These are phyloP conservation scores for Coturnix japonica DNA, from an alignment of 2,113 vertebrate species.

Conservation along the genomic window DNA sequence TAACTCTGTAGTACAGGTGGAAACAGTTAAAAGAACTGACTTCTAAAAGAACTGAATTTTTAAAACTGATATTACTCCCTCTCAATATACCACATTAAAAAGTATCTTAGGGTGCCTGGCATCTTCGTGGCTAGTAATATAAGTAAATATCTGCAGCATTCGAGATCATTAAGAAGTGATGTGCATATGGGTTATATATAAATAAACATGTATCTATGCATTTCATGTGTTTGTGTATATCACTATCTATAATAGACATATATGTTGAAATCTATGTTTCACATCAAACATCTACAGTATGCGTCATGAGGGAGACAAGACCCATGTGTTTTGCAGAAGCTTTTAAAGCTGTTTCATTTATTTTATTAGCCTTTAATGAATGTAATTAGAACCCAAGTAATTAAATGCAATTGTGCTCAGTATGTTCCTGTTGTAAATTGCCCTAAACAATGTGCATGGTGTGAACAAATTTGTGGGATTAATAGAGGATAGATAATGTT, in stretches of 20 bases:
- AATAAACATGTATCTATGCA: not conserved
- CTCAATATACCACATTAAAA: conserved; percentile 67
- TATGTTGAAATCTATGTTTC: conserved; percentile 80
- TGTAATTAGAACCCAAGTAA: conserved; percentile 99
- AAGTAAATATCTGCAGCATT: conserved; percentile 54
- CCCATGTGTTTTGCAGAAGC: conserved; percentile 92
- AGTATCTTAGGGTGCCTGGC: conserved; percentile 59
- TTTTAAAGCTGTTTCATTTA: conserved; percentile 98
- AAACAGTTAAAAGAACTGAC: conserved; percentile 75
- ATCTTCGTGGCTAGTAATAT: conserved; percentile 64
- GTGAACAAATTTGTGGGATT: conserved; percentile 96
- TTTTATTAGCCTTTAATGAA: conserved; percentile 99
- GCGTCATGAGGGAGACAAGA: conserved; percentile 93
- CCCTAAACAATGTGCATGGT: conserved; percentile 94
- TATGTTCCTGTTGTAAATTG: conserved; percentile 92
- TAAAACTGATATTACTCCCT: conserved; percentile 68
- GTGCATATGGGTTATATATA: conserved; percentile 48
- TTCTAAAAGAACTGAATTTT: conserved; percentile 72
- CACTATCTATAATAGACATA: conserved; percentile 64
- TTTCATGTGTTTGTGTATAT: conserved; percentile 26
- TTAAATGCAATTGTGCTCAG: conserved; percentile 98
- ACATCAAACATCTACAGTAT: conserved; percentile 91
- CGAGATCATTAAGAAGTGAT: conserved; percentile 42
- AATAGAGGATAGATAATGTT: conserved; percentile 99
- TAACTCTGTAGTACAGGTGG: conserved; percentile 57